Percentiles rank a stretch among this genome's conserved stretches.
Conservation (phyloP, 2,888 invertebrate genomes). For the Folsomia manolachei region DNA sequence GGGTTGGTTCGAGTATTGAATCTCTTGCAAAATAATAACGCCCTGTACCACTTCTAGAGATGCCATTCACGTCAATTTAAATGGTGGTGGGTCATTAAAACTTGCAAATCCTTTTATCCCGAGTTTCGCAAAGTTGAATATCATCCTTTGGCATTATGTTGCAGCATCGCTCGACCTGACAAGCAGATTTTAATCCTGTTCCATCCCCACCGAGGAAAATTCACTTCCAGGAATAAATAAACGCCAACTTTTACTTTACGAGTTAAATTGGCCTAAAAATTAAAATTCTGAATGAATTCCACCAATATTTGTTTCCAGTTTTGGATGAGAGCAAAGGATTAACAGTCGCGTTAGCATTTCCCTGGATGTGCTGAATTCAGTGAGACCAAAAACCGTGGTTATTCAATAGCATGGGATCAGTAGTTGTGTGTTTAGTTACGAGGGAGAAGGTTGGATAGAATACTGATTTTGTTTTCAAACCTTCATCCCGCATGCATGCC, state of each 20-base stretch:
- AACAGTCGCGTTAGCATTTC: neutral
- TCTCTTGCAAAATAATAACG: no score
- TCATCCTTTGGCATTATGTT: neutral
- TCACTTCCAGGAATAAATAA: no score
- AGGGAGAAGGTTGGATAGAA: neutral
- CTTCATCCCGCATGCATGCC: neutral
- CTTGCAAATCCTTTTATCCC: no score
- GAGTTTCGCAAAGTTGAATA: neutral
- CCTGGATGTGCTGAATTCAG: neutral
- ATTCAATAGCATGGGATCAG: no score
- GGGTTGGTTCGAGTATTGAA: no score
- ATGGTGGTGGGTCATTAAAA: no score
- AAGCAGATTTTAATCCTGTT: neutral
- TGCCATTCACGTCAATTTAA: no score
- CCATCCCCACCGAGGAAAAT: no score
- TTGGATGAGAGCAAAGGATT: neutral
- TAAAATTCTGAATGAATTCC: neutral
- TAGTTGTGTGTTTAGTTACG: conserved; percentile 1
- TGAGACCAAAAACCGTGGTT: no score
- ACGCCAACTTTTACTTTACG: neutral
- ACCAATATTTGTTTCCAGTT: neutral
- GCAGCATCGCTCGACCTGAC: neutral
- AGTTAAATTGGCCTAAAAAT: neutral
- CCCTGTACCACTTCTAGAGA: no score
- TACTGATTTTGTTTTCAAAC: neutral